A percentile compares a stretch with the other conserved stretches of the same genome.
These are phyloP conservation scores for Achlya flavicornis DNA, from an alignment of 2,888 invertebrate genomes.

Conservation along the genomic window DNA sequence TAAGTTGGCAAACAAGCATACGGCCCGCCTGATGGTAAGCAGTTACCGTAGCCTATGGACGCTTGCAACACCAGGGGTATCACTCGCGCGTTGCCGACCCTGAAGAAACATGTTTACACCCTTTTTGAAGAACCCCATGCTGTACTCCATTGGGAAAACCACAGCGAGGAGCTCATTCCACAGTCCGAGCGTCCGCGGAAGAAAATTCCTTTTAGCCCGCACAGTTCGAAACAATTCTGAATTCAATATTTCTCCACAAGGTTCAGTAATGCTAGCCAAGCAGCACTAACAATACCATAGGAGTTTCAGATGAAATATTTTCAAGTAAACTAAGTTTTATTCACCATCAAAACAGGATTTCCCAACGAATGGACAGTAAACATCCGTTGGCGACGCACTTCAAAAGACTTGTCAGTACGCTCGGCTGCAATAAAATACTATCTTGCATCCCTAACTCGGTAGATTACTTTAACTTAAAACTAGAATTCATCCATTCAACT, in stretches of 20 bases:
- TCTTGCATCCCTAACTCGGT: neutral
- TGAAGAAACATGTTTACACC: too few species aligned
- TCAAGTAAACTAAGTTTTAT: constrained; percentile 32
- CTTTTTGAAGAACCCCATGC: too few species aligned
- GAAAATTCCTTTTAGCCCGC: too few species aligned
- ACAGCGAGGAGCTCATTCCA: too few species aligned
- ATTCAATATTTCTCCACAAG: neutral
- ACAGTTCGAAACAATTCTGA: too few species aligned
- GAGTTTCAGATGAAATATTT: constrained; percentile 20
- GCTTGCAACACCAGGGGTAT: too few species aligned
- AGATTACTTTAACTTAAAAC: neutral
- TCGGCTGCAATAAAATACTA: constrained; percentile 10
- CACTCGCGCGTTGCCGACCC: too few species aligned
- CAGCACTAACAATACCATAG: neutral
- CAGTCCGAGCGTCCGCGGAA: too few species aligned
- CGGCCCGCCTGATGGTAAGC: too few species aligned
- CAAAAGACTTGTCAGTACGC: constrained; percentile 32
- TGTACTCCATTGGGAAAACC: too few species aligned
- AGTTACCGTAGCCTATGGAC: too few species aligned
- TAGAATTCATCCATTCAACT: constrained; percentile 1
- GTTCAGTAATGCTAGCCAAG: neutral
- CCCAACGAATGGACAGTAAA: constrained; percentile 45
- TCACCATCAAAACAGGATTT: constrained; percentile 42
- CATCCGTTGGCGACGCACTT: constrained; percentile 35
- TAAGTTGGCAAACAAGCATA: too few species aligned